Evolutionary conservation across 1,140 invertebrate species (phyloP).

Genomic region (Lordiphosa mommai): DNA sequence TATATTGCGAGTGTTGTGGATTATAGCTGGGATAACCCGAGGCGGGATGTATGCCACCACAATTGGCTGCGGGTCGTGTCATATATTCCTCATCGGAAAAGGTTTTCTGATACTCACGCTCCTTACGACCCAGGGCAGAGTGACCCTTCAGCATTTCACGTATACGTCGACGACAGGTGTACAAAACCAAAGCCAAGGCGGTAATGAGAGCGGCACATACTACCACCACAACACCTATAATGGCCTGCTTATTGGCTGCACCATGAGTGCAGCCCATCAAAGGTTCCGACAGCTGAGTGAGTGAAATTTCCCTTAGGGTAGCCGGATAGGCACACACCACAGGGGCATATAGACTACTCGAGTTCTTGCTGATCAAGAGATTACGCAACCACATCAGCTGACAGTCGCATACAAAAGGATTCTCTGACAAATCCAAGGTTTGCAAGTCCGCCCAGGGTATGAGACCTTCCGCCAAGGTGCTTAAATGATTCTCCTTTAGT

Average conservation of each 20-base stretch:
- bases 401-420: constrained; percentile 91
- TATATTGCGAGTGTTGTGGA: constrained; percentile 60
- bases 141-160: constrained; percentile 90
- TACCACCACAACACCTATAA: constrained; percentile 87
- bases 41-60: constrained; percentile 49
- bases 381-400: constrained; percentile 89
- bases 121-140: constrained; percentile 87
- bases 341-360: constrained; percentile 72
- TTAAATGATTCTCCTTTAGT: constrained; percentile 89
- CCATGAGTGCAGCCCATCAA: constrained; percentile 89
- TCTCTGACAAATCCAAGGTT: constrained; percentile 89
- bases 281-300: constrained; percentile 86
- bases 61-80: constrained; percentile 81
- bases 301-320: constrained; percentile 84
- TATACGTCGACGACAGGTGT: constrained; percentile 88
- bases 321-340: constrained; percentile 88
- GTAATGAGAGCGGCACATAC: constrained; percentile 85
- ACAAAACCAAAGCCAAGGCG: constrained; percentile 86
- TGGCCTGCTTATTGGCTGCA: constrained; percentile 87
- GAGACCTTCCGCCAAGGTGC: constrained; percentile 86
- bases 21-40: constrained; percentile 43
- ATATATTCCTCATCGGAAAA: constrained; percentile 92
- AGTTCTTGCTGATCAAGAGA: constrained; percentile 85
- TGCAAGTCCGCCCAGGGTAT: constrained; percentile 89
- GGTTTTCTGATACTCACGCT: constrained; percentile 93